phyloP scores from a whole-genome alignment of 2,888 invertebrate species.

The Meganola albula region DNA sequence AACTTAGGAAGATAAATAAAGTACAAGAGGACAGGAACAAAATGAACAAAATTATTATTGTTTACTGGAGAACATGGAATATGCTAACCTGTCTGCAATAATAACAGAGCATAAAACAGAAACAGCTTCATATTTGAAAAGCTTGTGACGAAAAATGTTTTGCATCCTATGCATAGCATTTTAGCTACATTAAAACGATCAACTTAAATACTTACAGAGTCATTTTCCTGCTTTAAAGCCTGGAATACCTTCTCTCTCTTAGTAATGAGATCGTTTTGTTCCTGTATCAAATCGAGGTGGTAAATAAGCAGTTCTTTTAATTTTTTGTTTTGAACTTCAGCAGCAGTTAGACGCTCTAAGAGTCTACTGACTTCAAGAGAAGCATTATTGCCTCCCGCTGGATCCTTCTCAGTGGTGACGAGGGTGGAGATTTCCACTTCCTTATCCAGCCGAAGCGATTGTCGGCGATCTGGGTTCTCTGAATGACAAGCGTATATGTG shows the following conservation, averaged over 20 bases:
- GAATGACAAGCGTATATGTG: constrained; percentile 84
- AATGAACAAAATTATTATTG: too few relatives aligned
- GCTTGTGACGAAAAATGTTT: too few relatives aligned
- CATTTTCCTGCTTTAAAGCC: constrained; percentile 85
- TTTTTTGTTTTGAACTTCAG: constrained; percentile 79
- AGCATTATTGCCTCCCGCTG: constrained; percentile 24
- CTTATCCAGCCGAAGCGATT: constrained; percentile 52
- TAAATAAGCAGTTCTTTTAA: constrained; percentile 87
- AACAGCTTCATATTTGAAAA: too few relatives aligned
- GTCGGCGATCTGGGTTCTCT: constrained; percentile 49
- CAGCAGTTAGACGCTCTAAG: constrained; percentile 53
- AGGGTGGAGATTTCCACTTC: constrained; percentile 57
- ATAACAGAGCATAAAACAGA: too few relatives aligned
- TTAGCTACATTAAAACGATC: too few relatives aligned
- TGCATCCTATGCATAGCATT: too few relatives aligned
- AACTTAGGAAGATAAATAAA: too few relatives aligned
- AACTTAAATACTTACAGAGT: constrained; percentile 80
- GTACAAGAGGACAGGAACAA: too few relatives aligned
- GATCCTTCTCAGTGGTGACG: constrained; percentile 43
- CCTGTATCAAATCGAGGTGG: constrained; percentile 92
- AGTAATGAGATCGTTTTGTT: constrained; percentile 90
- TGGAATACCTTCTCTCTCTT: constrained; percentile 87
- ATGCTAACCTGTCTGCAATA: too few relatives aligned
- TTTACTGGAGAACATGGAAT: too few relatives aligned
- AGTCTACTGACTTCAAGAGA: constrained; percentile 36